phyloP scores from a whole-genome alignment of 53 echinoderm and acorn worm genomes.

The Paracentrotus lividus region DNA sequence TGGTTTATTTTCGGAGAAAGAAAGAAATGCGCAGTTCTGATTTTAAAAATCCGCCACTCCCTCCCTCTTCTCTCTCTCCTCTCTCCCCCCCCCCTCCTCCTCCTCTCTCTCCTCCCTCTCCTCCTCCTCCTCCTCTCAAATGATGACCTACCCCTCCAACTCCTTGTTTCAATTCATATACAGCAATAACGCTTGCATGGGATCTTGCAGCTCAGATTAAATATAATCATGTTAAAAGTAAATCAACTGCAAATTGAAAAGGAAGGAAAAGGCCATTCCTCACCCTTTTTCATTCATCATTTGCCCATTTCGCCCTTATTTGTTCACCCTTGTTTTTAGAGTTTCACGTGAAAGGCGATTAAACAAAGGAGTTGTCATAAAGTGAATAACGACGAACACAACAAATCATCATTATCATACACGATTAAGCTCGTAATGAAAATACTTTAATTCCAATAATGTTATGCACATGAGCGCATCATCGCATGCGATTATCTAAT shows the following conservation, averaged over 20 bases:
- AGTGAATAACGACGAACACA: not conserved
- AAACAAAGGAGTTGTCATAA: too few relatives aligned
- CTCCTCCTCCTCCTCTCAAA: not conserved
- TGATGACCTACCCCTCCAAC: not conserved
- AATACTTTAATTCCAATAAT: not conserved
- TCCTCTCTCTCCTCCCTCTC: not conserved
- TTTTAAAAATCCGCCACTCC: not conserved
- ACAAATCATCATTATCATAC: not conserved
- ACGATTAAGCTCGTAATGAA: not conserved
- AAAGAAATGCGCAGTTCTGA: not conserved
- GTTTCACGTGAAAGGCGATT: too few relatives aligned
- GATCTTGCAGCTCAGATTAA: too few relatives aligned
- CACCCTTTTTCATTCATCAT: not conserved
- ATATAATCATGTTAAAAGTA: too few relatives aligned
- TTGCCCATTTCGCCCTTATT: too few relatives aligned
- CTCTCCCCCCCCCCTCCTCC: not conserved
- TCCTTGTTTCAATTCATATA: not conserved
- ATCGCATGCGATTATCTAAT: conserved; percentile 18
- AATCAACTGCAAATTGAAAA: too few relatives aligned
- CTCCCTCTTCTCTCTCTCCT: not conserved
- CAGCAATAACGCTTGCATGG: too few relatives aligned
- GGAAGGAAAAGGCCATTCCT: too few relatives aligned
- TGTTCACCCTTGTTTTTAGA: too few relatives aligned
- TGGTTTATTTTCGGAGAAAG: not conserved
- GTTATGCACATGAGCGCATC: not conserved